These are phyloP conservation scores for Ceratosolen fusciceps DNA, from an alignment of 1,140 invertebrate genomes.

Conservation along the genomic window DNA sequence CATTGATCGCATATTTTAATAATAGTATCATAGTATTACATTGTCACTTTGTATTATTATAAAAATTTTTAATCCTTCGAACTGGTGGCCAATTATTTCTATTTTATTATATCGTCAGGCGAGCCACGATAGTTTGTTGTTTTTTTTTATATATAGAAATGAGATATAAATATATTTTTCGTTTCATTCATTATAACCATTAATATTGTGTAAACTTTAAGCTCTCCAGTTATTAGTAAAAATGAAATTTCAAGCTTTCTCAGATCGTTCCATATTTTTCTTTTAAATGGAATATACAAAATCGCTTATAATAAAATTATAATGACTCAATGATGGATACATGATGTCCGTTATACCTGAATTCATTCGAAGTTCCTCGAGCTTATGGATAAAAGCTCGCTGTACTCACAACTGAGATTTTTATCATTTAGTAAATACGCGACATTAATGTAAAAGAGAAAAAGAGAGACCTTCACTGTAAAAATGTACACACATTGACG, in stretches of 20 bases:
- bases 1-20: conserved; percentile 1
- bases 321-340: background rate
- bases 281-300: background rate
- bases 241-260: background rate
- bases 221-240: background rate
- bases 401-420: conserved; percentile 27
- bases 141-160: too few species aligned
- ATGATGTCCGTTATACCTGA: conserved; percentile 26
- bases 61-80: background rate
- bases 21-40: background rate
- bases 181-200: conserved; percentile 3
- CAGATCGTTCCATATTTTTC: background rate
- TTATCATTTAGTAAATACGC: conserved; percentile 16
- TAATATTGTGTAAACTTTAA: conserved; percentile 7
- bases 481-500: conserved; percentile 38
- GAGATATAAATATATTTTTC: conserved; percentile 26
- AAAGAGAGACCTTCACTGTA: conserved; percentile 30
- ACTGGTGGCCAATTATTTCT: conserved; percentile 9
- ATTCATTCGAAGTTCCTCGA: conserved; percentile 33
- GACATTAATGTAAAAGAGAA: conserved; percentile 3
- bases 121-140: too few species aligned
- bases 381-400: background rate
- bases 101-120: conserved; percentile 26
- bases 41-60: background rate
- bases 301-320: background rate